Conservation (phyloP, 2,888 invertebrate genomes). For the Oegoconia quadripuncta region DNA sequence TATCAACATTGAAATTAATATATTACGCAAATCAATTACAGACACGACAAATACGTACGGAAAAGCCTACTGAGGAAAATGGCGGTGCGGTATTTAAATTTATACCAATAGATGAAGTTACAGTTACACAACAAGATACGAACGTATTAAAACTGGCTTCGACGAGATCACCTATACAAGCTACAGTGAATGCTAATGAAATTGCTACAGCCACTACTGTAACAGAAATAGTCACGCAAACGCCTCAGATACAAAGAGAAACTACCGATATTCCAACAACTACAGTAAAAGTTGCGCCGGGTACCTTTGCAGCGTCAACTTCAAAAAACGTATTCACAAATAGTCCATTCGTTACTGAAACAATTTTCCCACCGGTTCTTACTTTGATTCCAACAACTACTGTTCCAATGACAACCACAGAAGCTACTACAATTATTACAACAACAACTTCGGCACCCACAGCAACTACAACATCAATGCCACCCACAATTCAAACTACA, state of each 20-base stretch:
- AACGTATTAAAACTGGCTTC: conserved; percentile 65
- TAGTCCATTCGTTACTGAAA: conserved; percentile 22
- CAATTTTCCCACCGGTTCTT: conserved; percentile 15
- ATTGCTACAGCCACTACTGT: conserved; percentile 37
- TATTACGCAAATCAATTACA: conserved; percentile 52
- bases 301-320: conserved; percentile 11
- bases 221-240: conserved; percentile 57
- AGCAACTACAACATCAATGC: conserved; percentile 31
- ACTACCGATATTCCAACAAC: conserved; percentile 35
- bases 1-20: too few relatives aligned
- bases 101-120: conserved; percentile 71
- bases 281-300: conserved; percentile 26
- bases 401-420: conserved; percentile 26
- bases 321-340: conserved; percentile 21
- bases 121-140: conserved; percentile 53
- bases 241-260: conserved; percentile 38
- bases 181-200: conserved; percentile 36
- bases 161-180: conserved; percentile 49
- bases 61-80: conserved; percentile 62
- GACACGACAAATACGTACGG: conserved; percentile 76
- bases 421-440: conserved; percentile 25
- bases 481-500: conserved; percentile 21
- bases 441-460: conserved; percentile 26
- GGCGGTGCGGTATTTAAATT: conserved; percentile 67
- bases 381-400: conserved; percentile 37